Conservation (phyloP, 2,888 invertebrate genomes). For the Hypsopygia costalis region DNA sequence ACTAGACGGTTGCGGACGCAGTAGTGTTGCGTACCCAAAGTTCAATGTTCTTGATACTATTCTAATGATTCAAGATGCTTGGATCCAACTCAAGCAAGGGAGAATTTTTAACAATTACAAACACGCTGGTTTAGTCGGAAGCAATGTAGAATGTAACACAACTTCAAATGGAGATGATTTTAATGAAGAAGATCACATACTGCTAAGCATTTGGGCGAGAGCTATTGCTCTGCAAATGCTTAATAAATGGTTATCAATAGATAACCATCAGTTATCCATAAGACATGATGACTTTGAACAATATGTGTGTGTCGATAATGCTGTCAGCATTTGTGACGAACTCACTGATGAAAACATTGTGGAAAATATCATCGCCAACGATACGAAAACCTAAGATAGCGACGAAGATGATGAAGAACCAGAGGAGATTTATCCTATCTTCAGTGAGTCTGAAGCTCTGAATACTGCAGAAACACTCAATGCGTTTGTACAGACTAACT, state of each 20-base stretch:
- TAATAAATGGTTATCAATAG: no score
- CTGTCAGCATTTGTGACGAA: no score
- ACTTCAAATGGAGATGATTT: slow-evolving; percentile 17
- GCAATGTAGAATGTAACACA: slow-evolving; percentile 13
- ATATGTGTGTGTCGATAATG: slow-evolving; percentile 2
- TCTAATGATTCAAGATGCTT: slow-evolving; percentile 24
- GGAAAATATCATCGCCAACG: no score
- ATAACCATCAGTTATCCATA: slow-evolving; percentile 19
- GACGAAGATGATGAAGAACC: slow-evolving; percentile 22
- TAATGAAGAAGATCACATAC: slow-evolving; percentile 21
- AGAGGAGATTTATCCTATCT: slow-evolving; percentile 15
- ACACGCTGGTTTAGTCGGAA: slow-evolving; percentile 21
- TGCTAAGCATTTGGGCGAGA: slow-evolving; percentile 20
- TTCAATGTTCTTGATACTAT: slow-evolving; percentile 21
- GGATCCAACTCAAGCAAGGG: slow-evolving; percentile 15
- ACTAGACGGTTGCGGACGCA: no score
- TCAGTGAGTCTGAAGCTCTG: slow-evolving; percentile 21
- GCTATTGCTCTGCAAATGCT: no score
- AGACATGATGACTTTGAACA: slow-evolving; percentile 21
- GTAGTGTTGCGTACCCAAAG: slow-evolving; percentile 16
- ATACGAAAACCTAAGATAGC: slow-evolving; percentile 21
- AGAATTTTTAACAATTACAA: slow-evolving; percentile 20
- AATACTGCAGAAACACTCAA: slow-evolving; percentile 21
- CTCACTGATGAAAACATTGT: no score
- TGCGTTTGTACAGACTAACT: slow-evolving; percentile 22